Evolutionary conservation across 2,113 vertebrate genomes (phyloP).

Genomic region (Gallinago undulata): DNA sequence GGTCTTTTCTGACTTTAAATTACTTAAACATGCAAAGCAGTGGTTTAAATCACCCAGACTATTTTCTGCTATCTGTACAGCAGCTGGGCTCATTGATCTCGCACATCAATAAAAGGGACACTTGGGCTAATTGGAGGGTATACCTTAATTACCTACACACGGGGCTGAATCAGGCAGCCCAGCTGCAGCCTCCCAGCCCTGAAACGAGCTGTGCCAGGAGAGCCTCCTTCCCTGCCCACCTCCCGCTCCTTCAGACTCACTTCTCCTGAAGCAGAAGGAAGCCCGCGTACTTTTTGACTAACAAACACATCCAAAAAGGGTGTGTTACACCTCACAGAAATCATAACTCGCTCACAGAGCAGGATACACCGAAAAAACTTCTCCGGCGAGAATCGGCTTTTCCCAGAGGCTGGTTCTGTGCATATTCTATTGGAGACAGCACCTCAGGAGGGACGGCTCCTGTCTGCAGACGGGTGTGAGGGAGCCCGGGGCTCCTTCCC

Average conservation of each 20-base stretch:
- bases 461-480: neutral
- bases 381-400: neutral
- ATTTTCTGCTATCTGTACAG: neutral
- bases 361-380: conserved; percentile 14
- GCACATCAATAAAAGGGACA: neutral
- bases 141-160: neutral
- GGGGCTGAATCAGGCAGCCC: neutral
- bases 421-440: neutral
- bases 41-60: neutral
- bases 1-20: neutral
- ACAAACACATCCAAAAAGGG: conserved; percentile 33
- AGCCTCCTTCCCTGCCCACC: conserved; percentile 35
- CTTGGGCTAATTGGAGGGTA: neutral
- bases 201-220: neutral
- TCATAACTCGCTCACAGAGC: neutral
- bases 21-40: conserved; percentile 30
- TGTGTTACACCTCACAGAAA: conserved; percentile 25
- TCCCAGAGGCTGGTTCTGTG: neutral
- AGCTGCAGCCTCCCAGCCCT: neutral
- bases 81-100: neutral
- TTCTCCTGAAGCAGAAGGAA: conserved; percentile 31
- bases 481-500: neutral
- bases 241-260: neutral
- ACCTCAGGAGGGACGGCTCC: neutral
- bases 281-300: conserved; percentile 23